phyloP scores from a whole-genome alignment of 2,797 vertebrate genomes.

The Sebastiscus albofasciatus region DNA sequence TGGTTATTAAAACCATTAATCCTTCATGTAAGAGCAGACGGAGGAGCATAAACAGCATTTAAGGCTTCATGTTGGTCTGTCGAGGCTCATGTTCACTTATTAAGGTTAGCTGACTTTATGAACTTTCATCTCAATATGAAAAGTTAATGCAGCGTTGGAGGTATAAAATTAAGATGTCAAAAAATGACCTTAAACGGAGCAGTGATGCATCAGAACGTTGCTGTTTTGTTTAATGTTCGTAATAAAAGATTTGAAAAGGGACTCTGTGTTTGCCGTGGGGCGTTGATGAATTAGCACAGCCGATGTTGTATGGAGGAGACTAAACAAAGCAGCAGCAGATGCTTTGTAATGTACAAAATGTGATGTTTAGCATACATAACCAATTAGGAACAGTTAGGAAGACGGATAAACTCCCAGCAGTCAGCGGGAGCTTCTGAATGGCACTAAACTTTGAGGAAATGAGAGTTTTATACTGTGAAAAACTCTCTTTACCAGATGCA shows the following conservation, averaged over 20 bases:
- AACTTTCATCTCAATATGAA: neutral
- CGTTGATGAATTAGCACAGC: neutral
- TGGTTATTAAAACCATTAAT: constrained; percentile 14
- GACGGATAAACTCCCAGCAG: constrained; percentile 5
- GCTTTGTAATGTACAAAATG: constrained; percentile 6
- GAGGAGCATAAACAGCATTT: neutral
- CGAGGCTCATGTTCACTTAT: neutral
- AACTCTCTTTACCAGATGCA: constrained; percentile 88
- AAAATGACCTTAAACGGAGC: neutral
- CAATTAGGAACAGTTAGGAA: constrained; percentile 27
- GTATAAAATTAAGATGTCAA: neutral
- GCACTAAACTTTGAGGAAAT: neutral
- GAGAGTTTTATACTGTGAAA: neutral
- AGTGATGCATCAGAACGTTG: neutral
- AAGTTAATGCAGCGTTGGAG: neutral
- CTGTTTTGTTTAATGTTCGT: neutral
- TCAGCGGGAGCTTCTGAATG: neutral
- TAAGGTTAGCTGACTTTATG: neutral
- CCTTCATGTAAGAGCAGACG: neutral
- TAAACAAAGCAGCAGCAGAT: constrained; percentile 18
- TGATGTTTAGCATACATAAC: constrained; percentile 5
- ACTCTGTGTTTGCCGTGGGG: neutral
- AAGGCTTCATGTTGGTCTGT: neutral
- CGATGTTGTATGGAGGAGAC: neutral
- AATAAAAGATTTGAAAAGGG: neutral